Percentiles rank a stretch among this genome's conserved stretches.
phyloP scores from a whole-genome alignment of 2,113 vertebrate genomes.

The Hippolais icterina region DNA sequence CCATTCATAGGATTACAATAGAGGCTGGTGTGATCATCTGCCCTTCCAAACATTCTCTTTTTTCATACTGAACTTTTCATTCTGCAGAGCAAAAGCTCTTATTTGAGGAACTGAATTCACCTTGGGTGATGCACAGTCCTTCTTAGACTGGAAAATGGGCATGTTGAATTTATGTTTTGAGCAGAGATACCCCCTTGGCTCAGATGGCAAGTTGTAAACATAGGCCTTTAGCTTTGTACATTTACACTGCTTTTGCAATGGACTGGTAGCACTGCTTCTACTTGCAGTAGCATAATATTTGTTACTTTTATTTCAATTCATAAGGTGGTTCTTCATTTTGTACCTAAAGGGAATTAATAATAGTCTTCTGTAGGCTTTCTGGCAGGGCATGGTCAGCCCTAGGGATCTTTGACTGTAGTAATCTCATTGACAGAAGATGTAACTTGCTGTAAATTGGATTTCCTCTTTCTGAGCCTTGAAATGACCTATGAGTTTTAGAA shows the following conservation, averaged over 20 bases:
- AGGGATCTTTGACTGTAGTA: background rate
- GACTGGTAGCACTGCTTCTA: background rate
- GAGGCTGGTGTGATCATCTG: background rate
- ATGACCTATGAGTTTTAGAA: background rate
- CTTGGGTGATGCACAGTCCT: background rate
- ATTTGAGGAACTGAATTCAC: background rate
- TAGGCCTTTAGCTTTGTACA: background rate
- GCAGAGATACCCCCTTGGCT: background rate
- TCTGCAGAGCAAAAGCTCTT: background rate
- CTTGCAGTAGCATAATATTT: background rate
- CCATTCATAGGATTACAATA: background rate
- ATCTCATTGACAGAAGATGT: background rate
- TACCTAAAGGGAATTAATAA: background rate
- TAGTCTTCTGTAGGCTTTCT: background rate
- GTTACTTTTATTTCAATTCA: background rate
- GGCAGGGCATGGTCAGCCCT: background rate
- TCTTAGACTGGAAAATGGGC: background rate
- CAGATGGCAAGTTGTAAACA: background rate
- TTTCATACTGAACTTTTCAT: background rate
- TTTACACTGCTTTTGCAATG: background rate
- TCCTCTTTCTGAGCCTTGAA: constrained; percentile 1
- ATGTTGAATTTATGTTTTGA: background rate
- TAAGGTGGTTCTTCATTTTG: background rate
- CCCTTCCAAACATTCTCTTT: background rate
- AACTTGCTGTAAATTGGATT: background rate